These are phyloP conservation scores for Heliothis subflexa DNA, from an alignment of 1,140 invertebrate species.

Conservation along the genomic window DNA sequence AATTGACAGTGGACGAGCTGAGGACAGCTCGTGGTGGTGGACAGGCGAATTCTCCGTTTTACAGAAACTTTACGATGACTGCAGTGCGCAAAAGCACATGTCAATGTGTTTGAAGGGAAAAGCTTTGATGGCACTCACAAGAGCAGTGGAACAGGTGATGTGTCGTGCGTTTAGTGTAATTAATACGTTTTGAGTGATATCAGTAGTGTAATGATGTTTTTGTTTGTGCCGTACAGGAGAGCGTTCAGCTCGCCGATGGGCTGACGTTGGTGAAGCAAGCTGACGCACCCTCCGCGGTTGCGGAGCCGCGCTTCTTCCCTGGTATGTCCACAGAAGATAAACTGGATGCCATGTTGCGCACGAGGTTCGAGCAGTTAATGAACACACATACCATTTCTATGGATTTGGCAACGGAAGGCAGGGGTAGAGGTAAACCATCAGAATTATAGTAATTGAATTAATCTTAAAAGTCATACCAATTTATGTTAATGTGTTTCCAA, in stretches of 20 bases:
- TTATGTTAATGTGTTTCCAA: slow-evolving; percentile 34
- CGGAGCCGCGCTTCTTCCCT: slow-evolving; percentile 82
- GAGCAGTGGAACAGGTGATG: slow-evolving; percentile 86
- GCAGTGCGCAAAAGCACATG: slow-evolving; percentile 87
- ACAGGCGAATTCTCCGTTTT: slow-evolving; percentile 84
- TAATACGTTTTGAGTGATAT: slow-evolving; percentile 46
- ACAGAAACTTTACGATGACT: slow-evolving; percentile 88
- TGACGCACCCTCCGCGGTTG: slow-evolving; percentile 78
- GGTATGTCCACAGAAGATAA: slow-evolving; percentile 84
- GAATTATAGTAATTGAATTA: background rate
- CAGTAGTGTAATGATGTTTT: slow-evolving; percentile 58
- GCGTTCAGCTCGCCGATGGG: slow-evolving; percentile 87
- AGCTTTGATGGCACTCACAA: slow-evolving; percentile 85
- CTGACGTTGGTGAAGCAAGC: slow-evolving; percentile 87
- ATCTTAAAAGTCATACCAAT: background rate
- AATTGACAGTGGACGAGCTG: slow-evolving; percentile 82
- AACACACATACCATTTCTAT: slow-evolving; percentile 82
- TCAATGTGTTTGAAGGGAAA: slow-evolving; percentile 87
- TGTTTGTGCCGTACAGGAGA: slow-evolving; percentile 81
- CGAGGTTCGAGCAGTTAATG: slow-evolving; percentile 83
- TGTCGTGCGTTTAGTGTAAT: slow-evolving; percentile 49
- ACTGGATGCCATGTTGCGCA: slow-evolving; percentile 80
- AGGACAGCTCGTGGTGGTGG: slow-evolving; percentile 85
- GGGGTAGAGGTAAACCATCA: slow-evolving; percentile 79
- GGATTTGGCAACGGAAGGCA: slow-evolving; percentile 82